Base-by-base conservation (phyloP, 2,888 invertebrate genomes). In the Cephonodes hylas region DNA sequence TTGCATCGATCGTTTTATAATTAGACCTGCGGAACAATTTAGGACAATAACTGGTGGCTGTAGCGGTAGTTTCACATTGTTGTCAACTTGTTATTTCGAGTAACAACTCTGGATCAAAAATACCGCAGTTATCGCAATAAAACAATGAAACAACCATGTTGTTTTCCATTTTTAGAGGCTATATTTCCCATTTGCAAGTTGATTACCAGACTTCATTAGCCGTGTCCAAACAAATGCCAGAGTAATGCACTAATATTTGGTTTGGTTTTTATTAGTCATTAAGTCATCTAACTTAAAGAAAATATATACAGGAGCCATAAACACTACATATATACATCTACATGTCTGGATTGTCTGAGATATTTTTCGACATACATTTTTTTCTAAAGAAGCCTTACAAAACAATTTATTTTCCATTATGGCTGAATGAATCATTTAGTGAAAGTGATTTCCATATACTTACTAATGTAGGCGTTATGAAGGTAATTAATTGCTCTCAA, bases 1-100 rank as follows among this genome's bases (percentile, higher is more conserved):
- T 18, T 10, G 31, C 53, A 53, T 53, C 31, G 18, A 53, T 53
- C 53, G 53, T 8, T 53, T 53, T 31, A 53, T 53, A 31, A 53
- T 53, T 31, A 53, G 31, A 53, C 27, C 31, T 31, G 18, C 27
- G 23, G 10, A 45, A 18, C 18, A 15, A 48, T 53, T 53, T 18
- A 48, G 53, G 31, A 31, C 53, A 53, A 31, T 31, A 53, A 31
- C 31, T 53, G 1, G 8, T 3, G 18, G 5, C 31, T 4, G 31
- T 13, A 3, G 18, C 25, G 18, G 8, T 53, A 31, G 3, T 0
- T 53, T 53, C 15, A 27, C 15, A 8, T 3, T 31, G 4, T 6
- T 45, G 1, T 0, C 13, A 22, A 18, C 18, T 45, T 45, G 38
- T 38, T 38, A 3, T 8, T 38, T 10, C 10, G 22, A 7, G 8